phyloP scores from a whole-genome alignment of 2,797 vertebrate species.

The Vespertilio murinus region DNA sequence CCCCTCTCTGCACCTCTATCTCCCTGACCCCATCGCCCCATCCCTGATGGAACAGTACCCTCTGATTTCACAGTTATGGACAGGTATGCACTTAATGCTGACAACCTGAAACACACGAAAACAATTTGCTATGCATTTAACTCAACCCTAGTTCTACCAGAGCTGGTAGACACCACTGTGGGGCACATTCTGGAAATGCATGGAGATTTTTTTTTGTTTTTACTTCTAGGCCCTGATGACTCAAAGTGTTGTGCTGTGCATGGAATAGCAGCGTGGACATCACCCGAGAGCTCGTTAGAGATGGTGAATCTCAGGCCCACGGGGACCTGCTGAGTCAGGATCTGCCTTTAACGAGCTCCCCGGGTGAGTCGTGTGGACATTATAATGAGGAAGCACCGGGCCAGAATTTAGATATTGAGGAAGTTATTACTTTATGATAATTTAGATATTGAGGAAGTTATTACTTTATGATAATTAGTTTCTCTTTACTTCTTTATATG shows the following conservation, averaged over 20 bases:
- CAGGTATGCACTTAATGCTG: background rate
- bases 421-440: background rate
- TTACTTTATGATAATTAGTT: background rate
- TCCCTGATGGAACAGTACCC: background rate
- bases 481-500: conserved; percentile 40
- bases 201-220: background rate
- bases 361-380: background rate
- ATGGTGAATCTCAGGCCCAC: background rate
- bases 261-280: too few species aligned
- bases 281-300: background rate
- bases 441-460: background rate
- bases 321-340: background rate
- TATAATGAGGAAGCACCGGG: background rate
- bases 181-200: background rate
- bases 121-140: background rate
- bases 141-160: background rate
- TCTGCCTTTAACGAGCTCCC: background rate
- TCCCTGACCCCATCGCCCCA: rapidly evolving
- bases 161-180: background rate
- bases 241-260: background rate
- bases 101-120: background rate
- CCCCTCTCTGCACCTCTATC: rapidly evolving
- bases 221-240: background rate
- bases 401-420: background rate
- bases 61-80: background rate